Base-by-base conservation (phyloP, 2,113 vertebrate species). In the Ceyx margarethae region DNA sequence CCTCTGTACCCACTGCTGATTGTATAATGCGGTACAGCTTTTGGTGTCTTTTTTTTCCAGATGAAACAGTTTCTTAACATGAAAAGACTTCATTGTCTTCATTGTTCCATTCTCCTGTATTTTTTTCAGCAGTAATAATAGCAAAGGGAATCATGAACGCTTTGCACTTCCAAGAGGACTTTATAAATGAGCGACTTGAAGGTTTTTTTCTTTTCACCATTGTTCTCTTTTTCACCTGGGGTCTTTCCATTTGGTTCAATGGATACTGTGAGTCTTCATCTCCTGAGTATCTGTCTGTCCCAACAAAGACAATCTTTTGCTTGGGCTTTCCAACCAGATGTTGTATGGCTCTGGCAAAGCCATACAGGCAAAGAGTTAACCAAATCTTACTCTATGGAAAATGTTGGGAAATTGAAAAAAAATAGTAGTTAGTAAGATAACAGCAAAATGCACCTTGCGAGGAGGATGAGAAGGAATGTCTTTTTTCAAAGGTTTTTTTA, bases 171-270 rank as follows among this genome's bases (percentile, higher is more conserved):
- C 45, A 53, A 20, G 35, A 85, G 29, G 6, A 50, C 33, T 73
- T 42, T 75, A 29, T 13, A 68, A 86, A 78, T 22, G 28, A 61
- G 22, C 64, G 13, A 22, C 31, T 54, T 67, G 6, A 17, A 31
- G 53, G 53, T 3, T 26, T 76, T 85, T 86, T 33, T 58, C 56
- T 60, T 31, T 9, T 18, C 58, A 14, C 1, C 0, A 0, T 28
- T 53, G 31, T 28, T 72, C 16, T 69, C 12, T 37, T 37, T 51
- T 64, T 61, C 35, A 28, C 58, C 9, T 42, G 61, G 21, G 19
- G 37, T 53, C 11, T 48, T 68, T 72, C 35, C 37, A 1, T 26
- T 31, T 40, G 42, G 19, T 29, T 53, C 28, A 22, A 53, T 8
- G 62, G 28, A 35, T 37, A 33, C n/a, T 58, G 37, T 12, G 35